phyloP scores from a whole-genome alignment of 2,113 vertebrate species.

The Terrapene triunguis region DNA sequence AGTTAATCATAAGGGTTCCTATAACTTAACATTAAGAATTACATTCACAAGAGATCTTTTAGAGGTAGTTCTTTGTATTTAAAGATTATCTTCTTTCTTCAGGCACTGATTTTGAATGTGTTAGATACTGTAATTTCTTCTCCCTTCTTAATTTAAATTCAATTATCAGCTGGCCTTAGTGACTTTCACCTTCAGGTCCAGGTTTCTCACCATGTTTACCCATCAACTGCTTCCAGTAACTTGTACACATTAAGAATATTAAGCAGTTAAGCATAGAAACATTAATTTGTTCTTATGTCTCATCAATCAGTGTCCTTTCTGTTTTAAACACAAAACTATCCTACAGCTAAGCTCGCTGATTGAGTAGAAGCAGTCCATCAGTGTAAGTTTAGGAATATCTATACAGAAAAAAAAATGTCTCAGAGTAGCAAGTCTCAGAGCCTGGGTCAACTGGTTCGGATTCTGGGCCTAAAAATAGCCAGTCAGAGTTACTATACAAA shows the following conservation, averaged over 20 bases:
- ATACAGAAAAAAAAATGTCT: background rate
- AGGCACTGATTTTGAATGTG: slow-evolving; percentile 23
- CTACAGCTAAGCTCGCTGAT: slow-evolving; percentile 12
- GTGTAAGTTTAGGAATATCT: background rate
- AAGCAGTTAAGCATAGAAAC: slow-evolving; percentile 71
- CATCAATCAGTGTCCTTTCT: slow-evolving; percentile 44
- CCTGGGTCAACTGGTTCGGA: background rate
- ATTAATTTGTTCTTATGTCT: slow-evolving; percentile 57
- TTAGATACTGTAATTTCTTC: slow-evolving; percentile 65
- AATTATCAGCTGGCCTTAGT: slow-evolving; percentile 65
- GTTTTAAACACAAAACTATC: slow-evolving; percentile 51
- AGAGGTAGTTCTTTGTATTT: background rate
- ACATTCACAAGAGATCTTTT: background rate
- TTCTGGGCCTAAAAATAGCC: no score
- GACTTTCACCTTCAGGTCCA: slow-evolving; percentile 58
- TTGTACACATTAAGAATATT: slow-evolving; percentile 69
- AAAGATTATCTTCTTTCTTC: background rate
- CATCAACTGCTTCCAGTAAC: slow-evolving; percentile 60
- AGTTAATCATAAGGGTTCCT: background rate
- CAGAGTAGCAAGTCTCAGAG: background rate
- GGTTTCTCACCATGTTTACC: slow-evolving; percentile 58
- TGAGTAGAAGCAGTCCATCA: slow-evolving; percentile 50
- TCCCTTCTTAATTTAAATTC: slow-evolving; percentile 73
- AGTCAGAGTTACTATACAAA: no score
- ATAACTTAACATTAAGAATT: background rate